A percentile compares a stretch with the other conserved stretches of the same genome.
phyloP scores from a whole-genome alignment of 1,140 invertebrate genomes.

The Dendroctonus valens region DNA sequence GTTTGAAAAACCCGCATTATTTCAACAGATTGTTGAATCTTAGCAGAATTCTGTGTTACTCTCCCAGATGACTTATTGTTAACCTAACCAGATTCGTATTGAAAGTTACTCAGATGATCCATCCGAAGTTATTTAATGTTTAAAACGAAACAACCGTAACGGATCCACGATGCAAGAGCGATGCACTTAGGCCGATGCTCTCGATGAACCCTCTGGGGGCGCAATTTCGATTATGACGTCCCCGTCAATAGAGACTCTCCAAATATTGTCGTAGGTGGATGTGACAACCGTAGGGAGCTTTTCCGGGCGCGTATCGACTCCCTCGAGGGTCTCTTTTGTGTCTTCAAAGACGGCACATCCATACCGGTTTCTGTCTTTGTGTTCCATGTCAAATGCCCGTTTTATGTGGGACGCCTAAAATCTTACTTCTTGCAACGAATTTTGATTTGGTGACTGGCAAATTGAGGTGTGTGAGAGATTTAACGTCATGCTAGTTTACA shows the following conservation, averaged over 20 bases:
- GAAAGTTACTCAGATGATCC: too few relatives aligned
- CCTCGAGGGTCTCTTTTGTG: slow-evolving; percentile 10
- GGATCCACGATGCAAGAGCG: not conserved
- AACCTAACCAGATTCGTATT: too few relatives aligned
- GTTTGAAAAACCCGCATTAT: too few relatives aligned
- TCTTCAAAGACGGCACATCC: slow-evolving; percentile 8
- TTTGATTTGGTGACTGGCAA: too few relatives aligned
- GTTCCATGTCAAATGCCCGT: too few relatives aligned
- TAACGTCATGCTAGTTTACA: too few relatives aligned
- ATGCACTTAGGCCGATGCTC: slow-evolving; percentile 6
- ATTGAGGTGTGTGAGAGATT: too few relatives aligned
- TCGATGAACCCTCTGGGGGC: slow-evolving; percentile 17
- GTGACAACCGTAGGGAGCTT: slow-evolving; percentile 21
- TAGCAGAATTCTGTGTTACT: too few relatives aligned
- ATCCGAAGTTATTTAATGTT: not conserved
- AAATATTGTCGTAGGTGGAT: slow-evolving; percentile 32
- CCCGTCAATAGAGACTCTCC: slow-evolving; percentile 26
- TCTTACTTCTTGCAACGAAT: too few relatives aligned
- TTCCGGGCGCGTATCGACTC: slow-evolving; percentile 22
- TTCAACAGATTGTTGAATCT: too few relatives aligned
- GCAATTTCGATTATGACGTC: slow-evolving; percentile 25
- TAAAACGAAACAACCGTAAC: not conserved
- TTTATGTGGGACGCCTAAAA: too few relatives aligned
- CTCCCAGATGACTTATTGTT: too few relatives aligned
- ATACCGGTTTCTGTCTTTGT: not conserved